Evolutionary conservation across 2,888 invertebrate species (phyloP).

Genomic region (Tupiocoris notatus): DNA sequence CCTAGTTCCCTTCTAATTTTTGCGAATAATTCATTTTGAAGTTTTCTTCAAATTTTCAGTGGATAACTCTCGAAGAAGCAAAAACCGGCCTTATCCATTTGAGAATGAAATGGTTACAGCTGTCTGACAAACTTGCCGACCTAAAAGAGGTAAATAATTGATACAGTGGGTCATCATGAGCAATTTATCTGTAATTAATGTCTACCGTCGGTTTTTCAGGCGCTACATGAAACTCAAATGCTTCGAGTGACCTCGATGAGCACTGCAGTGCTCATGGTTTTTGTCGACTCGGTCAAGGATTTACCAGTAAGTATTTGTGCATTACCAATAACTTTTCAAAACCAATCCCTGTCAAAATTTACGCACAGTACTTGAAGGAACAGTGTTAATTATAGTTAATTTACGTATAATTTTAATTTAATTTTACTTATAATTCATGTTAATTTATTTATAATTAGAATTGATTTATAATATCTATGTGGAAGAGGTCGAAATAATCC

Average conservation of each 20-base stretch:
- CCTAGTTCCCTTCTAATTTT: background rate
- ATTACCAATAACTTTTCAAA: too few relatives aligned
- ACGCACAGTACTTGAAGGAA: too few relatives aligned
- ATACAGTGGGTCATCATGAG: too few relatives aligned
- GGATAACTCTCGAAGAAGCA: slow-evolving; percentile 92
- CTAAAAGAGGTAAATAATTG: slow-evolving; percentile 62
- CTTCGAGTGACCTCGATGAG: slow-evolving; percentile 73
- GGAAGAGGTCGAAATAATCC: background rate
- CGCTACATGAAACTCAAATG: slow-evolving; percentile 70
- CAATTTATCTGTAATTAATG: too few relatives aligned
- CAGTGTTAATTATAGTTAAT: background rate
- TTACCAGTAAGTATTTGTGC: slow-evolving; percentile 73
- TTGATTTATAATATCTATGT: background rate
- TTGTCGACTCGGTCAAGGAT: slow-evolving; percentile 87
- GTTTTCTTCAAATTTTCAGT: slow-evolving; percentile 60
- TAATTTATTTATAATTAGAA: slow-evolving; percentile 6
- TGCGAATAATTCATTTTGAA: background rate
- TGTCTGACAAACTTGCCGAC: slow-evolving; percentile 69
- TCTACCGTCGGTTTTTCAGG: slow-evolving; percentile 61
- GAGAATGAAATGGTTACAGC: slow-evolving; percentile 82
- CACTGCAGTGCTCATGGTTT: slow-evolving; percentile 77
- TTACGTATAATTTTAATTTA: background rate
- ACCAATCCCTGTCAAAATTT: too few relatives aligned
- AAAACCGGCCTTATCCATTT: slow-evolving; percentile 92
- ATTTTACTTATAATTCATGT: background rate